Conservation (phyloP, 2,888 invertebrate species). For the Meiosimyza platycephala region DNA sequence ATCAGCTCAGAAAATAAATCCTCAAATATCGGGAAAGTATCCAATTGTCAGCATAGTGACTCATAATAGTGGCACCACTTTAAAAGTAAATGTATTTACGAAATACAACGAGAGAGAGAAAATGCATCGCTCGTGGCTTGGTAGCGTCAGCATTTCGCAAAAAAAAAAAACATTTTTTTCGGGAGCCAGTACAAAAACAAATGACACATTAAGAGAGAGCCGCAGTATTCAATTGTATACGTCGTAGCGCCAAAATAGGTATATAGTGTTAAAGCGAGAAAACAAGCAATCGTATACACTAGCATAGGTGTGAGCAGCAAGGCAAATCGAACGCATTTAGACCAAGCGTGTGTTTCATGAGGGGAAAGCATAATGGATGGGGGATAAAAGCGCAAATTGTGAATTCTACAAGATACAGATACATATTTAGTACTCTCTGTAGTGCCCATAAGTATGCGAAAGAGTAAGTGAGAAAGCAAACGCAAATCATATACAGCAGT, state of each 20-base stretch:
- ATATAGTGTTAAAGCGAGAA: background rate
- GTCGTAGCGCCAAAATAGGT: background rate
- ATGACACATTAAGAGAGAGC: background rate
- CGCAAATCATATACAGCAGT: background rate
- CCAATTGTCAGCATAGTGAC: no score
- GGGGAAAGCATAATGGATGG: background rate
- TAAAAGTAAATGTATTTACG: no score
- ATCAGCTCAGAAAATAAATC: no score
- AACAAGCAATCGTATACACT: background rate
- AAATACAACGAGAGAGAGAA: background rate
- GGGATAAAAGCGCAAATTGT: constrained; percentile 12
- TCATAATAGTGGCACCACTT: no score
- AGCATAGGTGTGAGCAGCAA: background rate
- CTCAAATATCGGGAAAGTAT: no score
- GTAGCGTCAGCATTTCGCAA: background rate
- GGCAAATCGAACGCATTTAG: background rate
- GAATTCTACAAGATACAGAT: constrained; percentile 15
- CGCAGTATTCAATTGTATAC: no score
- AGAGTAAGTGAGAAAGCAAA: background rate
- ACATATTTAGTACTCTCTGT: background rate
- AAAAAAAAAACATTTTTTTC: background rate
- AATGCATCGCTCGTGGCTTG: constrained; percentile 13
- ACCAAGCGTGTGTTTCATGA: background rate
- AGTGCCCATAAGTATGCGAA: background rate
- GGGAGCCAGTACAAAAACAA: background rate